These are phyloP conservation scores for Monopterus albus DNA, from an alignment of 2,113 vertebrate species.

Conservation along the genomic window DNA sequence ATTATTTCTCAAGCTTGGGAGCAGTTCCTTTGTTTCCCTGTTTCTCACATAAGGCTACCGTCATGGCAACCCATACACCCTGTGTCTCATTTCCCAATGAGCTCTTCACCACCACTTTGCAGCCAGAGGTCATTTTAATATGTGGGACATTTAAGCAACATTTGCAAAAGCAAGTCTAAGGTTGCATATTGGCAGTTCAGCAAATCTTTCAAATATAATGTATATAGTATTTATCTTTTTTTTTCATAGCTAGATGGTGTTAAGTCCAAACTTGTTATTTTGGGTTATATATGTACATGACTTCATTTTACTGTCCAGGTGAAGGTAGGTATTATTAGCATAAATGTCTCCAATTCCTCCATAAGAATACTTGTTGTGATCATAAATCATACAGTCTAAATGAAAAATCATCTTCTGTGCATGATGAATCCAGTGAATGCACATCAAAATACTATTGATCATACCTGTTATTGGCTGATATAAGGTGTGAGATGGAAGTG, in stretches of 20 bases:
- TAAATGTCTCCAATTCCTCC: not conserved
- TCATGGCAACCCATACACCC: constrained; percentile 36
- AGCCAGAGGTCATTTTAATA: constrained; percentile 37
- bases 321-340: not conserved
- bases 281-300: not conserved
- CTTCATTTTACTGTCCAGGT: not conserved
- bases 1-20: constrained; percentile 66
- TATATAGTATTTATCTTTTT: too few relatives aligned
- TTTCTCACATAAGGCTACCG: constrained; percentile 55
- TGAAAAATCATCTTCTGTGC: too few relatives aligned
- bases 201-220: not conserved
- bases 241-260: too few relatives aligned
- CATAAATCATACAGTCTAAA: too few relatives aligned
- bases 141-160: too few relatives aligned
- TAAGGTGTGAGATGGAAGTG: too few relatives aligned
- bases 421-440: too few relatives aligned
- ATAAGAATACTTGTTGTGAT: too few relatives aligned
- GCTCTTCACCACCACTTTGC: constrained; percentile 41
- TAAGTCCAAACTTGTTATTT: too few relatives aligned
- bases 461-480: too few relatives aligned
- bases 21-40: constrained; percentile 75
- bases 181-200: not conserved
- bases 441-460: too few relatives aligned
- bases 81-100: constrained; percentile 42
- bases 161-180: too few relatives aligned